Evolutionary conservation across 2,113 vertebrate genomes (phyloP).

Genomic region (Pluvialis apricaria): DNA sequence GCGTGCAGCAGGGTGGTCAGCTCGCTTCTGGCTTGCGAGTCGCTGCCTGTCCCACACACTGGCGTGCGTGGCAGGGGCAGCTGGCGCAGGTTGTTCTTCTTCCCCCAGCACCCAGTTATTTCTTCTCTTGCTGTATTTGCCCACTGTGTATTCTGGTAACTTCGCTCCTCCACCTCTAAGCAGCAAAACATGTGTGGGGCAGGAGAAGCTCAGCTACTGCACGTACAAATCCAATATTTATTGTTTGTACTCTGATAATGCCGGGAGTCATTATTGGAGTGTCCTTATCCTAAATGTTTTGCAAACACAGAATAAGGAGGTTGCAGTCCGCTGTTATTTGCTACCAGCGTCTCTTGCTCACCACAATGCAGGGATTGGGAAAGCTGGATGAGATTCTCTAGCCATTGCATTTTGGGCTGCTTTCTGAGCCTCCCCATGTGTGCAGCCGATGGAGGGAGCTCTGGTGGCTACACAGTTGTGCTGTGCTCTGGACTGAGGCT

Average conservation of each 20-base stretch:
- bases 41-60: not conserved
- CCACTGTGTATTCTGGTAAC: not conserved
- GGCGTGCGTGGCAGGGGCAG: rapidly evolving
- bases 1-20: not conserved
- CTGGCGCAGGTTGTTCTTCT: not conserved
- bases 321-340: not conserved
- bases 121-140: not conserved
- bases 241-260: not conserved
- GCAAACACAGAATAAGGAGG: not conserved
- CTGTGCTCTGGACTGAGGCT: not conserved
- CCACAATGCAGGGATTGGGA: not conserved
- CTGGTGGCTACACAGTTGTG: not conserved
- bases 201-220: not conserved
- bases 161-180: not conserved
- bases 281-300: not conserved
- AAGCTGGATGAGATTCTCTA: not conserved
- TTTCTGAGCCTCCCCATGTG: not conserved
- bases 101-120: not conserved
- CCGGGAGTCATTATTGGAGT: not conserved
- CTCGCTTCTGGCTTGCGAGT: not conserved
- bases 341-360: not conserved
- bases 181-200: not conserved
- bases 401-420: not conserved
- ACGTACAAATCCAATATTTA: not conserved
- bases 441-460: rapidly evolving